Base-by-base conservation (phyloP, 1,140 invertebrate genomes). In the Paralvinella palmiformis region DNA sequence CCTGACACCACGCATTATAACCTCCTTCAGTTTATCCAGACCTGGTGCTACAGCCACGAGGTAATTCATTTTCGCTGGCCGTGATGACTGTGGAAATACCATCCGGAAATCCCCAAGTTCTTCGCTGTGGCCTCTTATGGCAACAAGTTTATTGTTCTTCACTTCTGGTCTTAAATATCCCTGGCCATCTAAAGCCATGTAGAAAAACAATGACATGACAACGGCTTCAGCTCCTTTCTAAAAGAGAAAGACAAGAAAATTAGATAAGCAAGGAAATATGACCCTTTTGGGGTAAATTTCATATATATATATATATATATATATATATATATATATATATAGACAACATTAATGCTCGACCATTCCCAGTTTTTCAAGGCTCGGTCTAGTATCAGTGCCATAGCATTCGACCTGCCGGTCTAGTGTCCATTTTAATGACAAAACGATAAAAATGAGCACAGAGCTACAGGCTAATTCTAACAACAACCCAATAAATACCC, bases 1-100 rank as follows among this genome's bases (percentile, higher is more conserved):
- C 52, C 73, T 70, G 55, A 84, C 71, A 33, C 77, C 73, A 48
- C 74, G 70, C 48, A 90, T 83, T 0, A 92, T 83, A 17, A 88
- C 88, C 76, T 95, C 91, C 75, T 89, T 91, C 0, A 95, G 79
- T 4, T 88, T 75, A 69, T 89, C 85, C 0, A 94, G 75, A 3
- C 88, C 86, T n/a, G 86, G 48, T 27, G 74, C 84, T 0, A 88
- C 84, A 36, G 74, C 72, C 3, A 75, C 64, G 2, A 78, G 68
- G 63, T 79, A 71, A 56, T 72, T 17, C 7, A 55, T 29, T 7
- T 22, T 17, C 17, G 17, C 27, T 10, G 58, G 13, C 6, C 59
- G 17, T 5, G 6, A 68, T n/a, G 55, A 22, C 24, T 56, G 62
- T n/a, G 65, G 63, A 84, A 83, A 76, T 79, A 83, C 45, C 86